Percentiles rank a stretch among this genome's conserved stretches.
Evolutionary conservation across 64 coral and sea anemone species (phyloP).

Genomic region (Actinia equina): DNA sequence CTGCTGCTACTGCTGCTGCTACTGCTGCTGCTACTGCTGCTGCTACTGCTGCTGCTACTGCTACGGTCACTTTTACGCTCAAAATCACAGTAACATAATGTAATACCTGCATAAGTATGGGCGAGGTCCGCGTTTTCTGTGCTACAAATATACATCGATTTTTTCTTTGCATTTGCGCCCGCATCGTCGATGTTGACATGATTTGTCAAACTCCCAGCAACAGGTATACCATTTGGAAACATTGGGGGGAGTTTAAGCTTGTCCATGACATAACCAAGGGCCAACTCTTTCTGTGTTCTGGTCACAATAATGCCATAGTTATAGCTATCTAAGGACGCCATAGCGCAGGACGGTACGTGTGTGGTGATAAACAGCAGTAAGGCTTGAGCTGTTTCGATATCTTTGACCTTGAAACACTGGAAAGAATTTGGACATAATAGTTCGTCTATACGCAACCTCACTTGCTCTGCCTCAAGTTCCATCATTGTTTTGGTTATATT

Average conservation of each 20-base stretch:
- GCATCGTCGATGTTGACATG: not conserved
- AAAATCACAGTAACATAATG: no score
- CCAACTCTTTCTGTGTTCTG: slow-evolving; percentile 15
- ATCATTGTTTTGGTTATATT: not conserved
- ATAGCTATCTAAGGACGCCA: slow-evolving; percentile 14
- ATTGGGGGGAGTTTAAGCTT: slow-evolving; percentile 21
- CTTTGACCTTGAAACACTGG: not conserved
- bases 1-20: not conserved
- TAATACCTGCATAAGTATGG: slow-evolving; percentile 45
- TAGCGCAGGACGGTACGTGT: not conserved
- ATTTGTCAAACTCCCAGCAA: slow-evolving; percentile 14
- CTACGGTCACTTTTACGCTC: not conserved
- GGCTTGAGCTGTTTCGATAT: not conserved
- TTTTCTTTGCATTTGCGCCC: not conserved
- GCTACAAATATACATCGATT: slow-evolving; percentile 37
- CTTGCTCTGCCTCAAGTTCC: not conserved
- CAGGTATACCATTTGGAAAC: not conserved
- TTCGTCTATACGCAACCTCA: not conserved
- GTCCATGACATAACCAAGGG: slow-evolving; percentile 34
- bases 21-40: not conserved
- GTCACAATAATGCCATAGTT: slow-evolving; percentile 37
- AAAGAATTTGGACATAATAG: not conserved
- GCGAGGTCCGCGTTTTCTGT: not conserved
- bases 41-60: not conserved
- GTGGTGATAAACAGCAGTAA: not conserved